Conservation (phyloP, 2,113 vertebrate species). For the Nothoprocta perdicaria region DNA sequence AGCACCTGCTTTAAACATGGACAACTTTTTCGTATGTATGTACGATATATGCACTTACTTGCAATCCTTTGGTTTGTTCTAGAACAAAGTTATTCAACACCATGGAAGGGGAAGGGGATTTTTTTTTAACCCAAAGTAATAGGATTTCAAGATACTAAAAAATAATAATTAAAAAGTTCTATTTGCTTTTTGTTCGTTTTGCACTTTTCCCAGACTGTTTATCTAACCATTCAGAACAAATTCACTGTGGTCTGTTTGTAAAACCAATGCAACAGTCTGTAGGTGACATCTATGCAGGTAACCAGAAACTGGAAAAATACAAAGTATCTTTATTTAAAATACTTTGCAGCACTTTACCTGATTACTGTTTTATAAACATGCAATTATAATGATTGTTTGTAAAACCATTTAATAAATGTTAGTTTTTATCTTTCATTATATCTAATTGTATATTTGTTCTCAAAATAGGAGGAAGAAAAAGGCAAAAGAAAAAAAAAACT, state of each 20-base stretch:
- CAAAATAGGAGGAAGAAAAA: neutral
- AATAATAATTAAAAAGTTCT: neutral
- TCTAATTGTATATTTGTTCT: neutral
- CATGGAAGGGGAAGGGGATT: neutral
- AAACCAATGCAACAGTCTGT: neutral
- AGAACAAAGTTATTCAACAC: neutral
- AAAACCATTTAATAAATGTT: slow-evolving; percentile 67
- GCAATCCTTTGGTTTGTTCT: neutral
- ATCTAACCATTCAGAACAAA: neutral
- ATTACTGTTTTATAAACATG: slow-evolving; percentile 71
- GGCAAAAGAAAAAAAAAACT: too few species aligned
- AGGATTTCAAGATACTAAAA: neutral
- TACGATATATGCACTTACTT: neutral
- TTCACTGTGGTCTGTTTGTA: neutral
- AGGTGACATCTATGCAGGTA: neutral
- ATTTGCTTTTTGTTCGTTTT: neutral
- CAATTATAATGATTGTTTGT: slow-evolving; percentile 61
- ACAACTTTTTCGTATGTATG: fast-evolving
- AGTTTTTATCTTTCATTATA: slow-evolving; percentile 56
- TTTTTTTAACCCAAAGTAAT: neutral
- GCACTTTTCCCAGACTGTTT: neutral
- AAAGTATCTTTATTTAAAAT: slow-evolving; percentile 60
- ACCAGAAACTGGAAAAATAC: slow-evolving; percentile 67
- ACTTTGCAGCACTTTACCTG: slow-evolving; percentile 71
- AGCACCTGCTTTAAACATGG: fast-evolving